Base-by-base conservation (phyloP, 1,140 invertebrate species). In the Halyomorpha halys region DNA sequence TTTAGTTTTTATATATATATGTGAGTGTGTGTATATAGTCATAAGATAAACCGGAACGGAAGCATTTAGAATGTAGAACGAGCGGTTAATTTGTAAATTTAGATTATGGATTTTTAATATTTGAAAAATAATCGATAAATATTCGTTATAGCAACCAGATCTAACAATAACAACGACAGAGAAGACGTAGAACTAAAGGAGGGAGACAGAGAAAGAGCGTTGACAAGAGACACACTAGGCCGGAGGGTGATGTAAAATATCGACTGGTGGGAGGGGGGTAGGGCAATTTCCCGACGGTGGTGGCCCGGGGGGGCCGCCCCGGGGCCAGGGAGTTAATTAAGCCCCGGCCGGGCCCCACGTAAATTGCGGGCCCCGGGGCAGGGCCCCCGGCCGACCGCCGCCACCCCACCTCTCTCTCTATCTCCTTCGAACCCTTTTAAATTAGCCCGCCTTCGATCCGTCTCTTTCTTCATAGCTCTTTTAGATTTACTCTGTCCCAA, bases 291-390 rank as follows among this genome's bases (percentile, higher is more conserved):
- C 47, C 23, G 53, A 25, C 18, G 53, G 53, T 23, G 19, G 53
- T 1, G 53, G 8, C 53, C 23, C 23, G n/a, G n/a, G 53, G 23
- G 53, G 53, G 19, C 53, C 18, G 53, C 23, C 53, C 53, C 23
- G 6, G 21, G 53, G 53, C 18, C 53, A 25, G 53, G 14, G 18
- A 25, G 53, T 56, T 56, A 56, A 56, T 56, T 56, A 56, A 56
- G 53, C 18, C 34, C 53, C 19, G 53, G 23, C 18, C 18, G 23
- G 53, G 23, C 23, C 53, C 53, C 53, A 56, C 53, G 53, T 56
- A 56, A 25, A 56, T 56, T 56, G 53, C 53, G 53, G 53, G 53
- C 53, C 53, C 53, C 53, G 53, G 53, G 53, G 18, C n/a, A 18
- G n/a, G 19, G 18, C 23, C 15, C 53, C 53, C 53, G 14, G 18